Percentiles rank a stretch among this genome's conserved stretches.
Evolutionary conservation across 2,797 vertebrate species (phyloP).

Genomic region (Sphenodon punctatus): DNA sequence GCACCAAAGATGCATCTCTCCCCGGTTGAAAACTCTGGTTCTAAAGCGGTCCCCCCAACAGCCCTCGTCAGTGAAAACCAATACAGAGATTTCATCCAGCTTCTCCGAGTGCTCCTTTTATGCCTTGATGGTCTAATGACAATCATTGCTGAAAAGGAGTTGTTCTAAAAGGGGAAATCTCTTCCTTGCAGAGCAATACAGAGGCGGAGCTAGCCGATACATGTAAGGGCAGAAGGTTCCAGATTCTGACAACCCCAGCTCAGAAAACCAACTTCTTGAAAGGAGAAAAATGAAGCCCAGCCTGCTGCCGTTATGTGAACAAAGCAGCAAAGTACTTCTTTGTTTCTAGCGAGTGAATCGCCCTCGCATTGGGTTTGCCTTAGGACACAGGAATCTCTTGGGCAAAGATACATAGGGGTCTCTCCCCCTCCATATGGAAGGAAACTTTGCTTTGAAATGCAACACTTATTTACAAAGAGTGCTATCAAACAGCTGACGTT

Average conservation of each 20-base stretch:
- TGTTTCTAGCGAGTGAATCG: neutral
- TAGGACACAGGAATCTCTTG: neutral
- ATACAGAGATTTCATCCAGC: too few relatives aligned
- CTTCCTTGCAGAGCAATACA: too few relatives aligned
- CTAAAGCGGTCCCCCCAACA: too few relatives aligned
- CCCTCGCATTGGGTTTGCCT: neutral
- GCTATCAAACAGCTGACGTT: too few relatives aligned
- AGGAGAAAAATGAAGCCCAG: neutral
- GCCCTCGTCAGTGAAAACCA: too few relatives aligned
- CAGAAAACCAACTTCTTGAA: neutral
- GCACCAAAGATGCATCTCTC: too few relatives aligned
- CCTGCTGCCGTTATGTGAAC: neutral
- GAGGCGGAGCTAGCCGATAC: slow-evolving; percentile 17
- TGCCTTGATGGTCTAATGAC: neutral
- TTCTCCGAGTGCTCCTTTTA: too few relatives aligned
- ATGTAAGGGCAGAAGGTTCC: neutral
- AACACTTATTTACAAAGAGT: too few relatives aligned
- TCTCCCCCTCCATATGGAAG: too few relatives aligned
- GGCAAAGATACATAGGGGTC: too few relatives aligned
- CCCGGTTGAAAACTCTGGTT: too few relatives aligned
- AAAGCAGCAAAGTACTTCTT: neutral
- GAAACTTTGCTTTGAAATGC: too few relatives aligned
- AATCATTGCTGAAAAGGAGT: neutral
- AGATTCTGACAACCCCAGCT: slow-evolving; percentile 14
- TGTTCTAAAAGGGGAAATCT: neutral